These are phyloP conservation scores for Acropora yongei DNA, from an alignment of 64 coral and sea anemone species.

Conservation along the genomic window DNA sequence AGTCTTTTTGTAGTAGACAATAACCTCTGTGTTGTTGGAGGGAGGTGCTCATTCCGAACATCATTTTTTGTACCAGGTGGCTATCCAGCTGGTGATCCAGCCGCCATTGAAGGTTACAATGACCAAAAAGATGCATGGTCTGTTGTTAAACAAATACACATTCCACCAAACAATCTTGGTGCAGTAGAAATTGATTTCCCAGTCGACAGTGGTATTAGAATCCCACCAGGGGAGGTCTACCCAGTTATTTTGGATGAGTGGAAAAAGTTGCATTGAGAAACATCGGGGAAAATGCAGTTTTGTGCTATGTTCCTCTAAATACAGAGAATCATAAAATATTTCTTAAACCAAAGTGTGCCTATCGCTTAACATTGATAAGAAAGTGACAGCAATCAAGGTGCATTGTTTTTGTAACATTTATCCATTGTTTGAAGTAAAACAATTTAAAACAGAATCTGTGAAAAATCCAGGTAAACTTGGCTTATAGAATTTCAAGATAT, in stretches of 20 bases:
- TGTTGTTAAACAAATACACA: conserved; percentile 2
- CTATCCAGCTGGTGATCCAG: not conserved
- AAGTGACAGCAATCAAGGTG: too few species aligned
- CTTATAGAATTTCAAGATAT: too few species aligned
- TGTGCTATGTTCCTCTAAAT: too few species aligned
- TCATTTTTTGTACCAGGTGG: too few species aligned
- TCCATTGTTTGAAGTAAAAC: too few species aligned
- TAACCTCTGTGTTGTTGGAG: not conserved
- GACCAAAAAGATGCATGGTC: not conserved
- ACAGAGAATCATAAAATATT: too few species aligned
- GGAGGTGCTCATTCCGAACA: not conserved
- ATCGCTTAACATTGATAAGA: too few species aligned
- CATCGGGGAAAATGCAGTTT: not conserved
- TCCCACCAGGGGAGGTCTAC: conserved; percentile 36
- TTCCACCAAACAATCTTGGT: conserved; percentile 36
- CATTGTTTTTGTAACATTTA: too few species aligned
- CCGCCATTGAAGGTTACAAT: conserved; percentile 11
- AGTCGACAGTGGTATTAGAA: conserved; percentile 40
- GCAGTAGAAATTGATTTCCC: not conserved
- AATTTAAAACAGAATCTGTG: too few species aligned
- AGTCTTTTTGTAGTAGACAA: not conserved
- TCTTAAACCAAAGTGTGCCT: too few species aligned
- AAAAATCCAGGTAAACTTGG: too few species aligned
- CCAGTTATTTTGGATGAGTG: conserved; percentile 15
- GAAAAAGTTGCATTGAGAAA: not conserved